Evolutionary conservation across 2,888 invertebrate species (phyloP).

Genomic region (Rhingia rostrata): DNA sequence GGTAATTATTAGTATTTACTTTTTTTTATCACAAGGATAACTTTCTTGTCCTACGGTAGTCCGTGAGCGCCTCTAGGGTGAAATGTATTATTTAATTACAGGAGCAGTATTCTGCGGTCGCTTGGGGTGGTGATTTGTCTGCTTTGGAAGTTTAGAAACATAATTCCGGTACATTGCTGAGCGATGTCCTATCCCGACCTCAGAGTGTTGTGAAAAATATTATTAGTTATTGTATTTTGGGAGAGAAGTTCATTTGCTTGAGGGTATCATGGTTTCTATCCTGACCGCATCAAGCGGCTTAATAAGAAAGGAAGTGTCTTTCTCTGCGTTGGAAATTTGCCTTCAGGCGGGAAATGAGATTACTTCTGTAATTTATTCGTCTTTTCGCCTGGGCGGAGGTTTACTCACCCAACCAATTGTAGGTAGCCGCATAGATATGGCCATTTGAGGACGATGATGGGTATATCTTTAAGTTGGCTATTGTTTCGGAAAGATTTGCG

Average conservation of each 20-base stretch:
- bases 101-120: slow-evolving; percentile 3
- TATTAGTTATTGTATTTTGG: slow-evolving; percentile 35
- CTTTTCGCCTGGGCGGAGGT: slow-evolving; percentile 22
- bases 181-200: no score
- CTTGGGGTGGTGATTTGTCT: no score
- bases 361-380: slow-evolving; percentile 54
- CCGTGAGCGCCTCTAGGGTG: neutral
- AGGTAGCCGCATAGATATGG: slow-evolving; percentile 9
- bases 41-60: neutral
- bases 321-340: slow-evolving; percentile 34
- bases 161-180: no score
- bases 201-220: neutral
- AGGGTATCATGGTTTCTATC: no score
- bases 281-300: slow-evolving; percentile 13
- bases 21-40: slow-evolving; percentile 45
- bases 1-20: slow-evolving; percentile 22
- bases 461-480: neutral
- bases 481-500: slow-evolving; percentile 29
- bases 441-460: slow-evolving; percentile 9
- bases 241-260: slow-evolving; percentile 12
- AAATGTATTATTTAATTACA: slow-evolving; percentile 47
- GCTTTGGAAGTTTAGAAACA: no score
- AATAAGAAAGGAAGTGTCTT: slow-evolving; percentile 25
- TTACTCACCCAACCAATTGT: neutral
- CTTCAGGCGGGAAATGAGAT: slow-evolving; percentile 58